phyloP scores from a whole-genome alignment of 1,140 invertebrate genomes.

The Latrodectus geometricus region DNA sequence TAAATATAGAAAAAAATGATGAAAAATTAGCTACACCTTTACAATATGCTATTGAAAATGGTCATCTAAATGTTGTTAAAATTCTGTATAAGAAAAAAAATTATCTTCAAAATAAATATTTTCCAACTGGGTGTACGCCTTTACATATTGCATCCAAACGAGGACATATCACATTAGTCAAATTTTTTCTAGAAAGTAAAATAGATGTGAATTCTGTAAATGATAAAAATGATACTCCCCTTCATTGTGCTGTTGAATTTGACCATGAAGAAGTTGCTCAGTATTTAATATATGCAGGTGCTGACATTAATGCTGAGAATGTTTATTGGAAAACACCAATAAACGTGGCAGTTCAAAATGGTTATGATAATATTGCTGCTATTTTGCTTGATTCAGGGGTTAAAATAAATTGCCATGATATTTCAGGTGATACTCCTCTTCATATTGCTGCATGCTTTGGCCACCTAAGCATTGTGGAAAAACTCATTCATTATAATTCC shows the following conservation, averaged over 20 bases:
- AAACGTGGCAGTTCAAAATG: background rate
- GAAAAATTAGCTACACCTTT: background rate
- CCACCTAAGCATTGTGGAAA: slow-evolving; percentile 45
- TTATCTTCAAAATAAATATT: background rate
- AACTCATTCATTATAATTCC: no score
- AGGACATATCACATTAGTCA: slow-evolving; percentile 9
- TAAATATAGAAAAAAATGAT: background rate
- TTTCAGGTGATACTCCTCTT: slow-evolving; percentile 1
- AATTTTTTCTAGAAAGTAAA: slow-evolving; percentile 4
- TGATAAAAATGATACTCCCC: slow-evolving; percentile 35
- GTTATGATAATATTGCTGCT: background rate
- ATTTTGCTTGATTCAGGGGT: background rate
- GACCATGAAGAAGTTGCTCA: no score
- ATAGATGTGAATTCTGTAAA: slow-evolving; percentile 34
- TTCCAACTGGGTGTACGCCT: background rate
- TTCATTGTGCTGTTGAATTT: no score
- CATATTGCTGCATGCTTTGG: slow-evolving; percentile 39
- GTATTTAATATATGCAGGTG: no score
- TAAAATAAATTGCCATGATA: background rate
- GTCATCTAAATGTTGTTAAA: background rate
- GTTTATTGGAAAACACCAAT: background rate
- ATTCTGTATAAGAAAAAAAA: background rate
- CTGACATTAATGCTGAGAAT: background rate
- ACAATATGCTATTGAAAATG: background rate
- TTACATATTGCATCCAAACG: slow-evolving; percentile 63